Conservation (phyloP, 2,113 vertebrate species). For the Anarhynchus alexandrinus region DNA sequence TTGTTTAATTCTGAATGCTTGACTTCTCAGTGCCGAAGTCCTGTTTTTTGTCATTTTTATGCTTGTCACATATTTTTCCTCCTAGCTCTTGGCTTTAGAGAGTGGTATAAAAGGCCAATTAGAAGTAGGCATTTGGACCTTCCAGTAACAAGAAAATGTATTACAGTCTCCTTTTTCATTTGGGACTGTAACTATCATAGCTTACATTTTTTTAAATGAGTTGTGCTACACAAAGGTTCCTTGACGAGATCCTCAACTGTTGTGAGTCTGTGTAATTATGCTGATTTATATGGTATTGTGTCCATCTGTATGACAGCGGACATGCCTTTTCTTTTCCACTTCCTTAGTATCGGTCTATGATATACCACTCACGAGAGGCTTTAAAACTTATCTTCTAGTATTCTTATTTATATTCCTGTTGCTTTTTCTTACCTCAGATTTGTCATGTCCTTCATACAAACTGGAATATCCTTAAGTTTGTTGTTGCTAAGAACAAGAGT, state of each 20-base stretch:
- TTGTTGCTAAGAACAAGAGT: slow-evolving; percentile 93
- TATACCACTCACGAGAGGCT: background rate
- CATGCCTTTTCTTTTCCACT: background rate
- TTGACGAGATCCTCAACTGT: background rate
- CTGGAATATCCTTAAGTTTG: slow-evolving; percentile 84
- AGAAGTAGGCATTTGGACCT: background rate
- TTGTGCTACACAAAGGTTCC: background rate
- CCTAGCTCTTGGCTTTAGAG: background rate
- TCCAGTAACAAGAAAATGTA: background rate
- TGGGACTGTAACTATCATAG: background rate
- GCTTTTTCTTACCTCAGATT: slow-evolving; percentile 80
- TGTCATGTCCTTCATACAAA: slow-evolving; percentile 85
- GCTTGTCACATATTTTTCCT: background rate
- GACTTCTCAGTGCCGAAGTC: background rate
- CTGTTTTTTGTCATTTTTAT: background rate
- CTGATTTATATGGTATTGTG: background rate
- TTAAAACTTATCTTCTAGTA: background rate
- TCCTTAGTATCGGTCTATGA: background rate
- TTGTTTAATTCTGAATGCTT: background rate
- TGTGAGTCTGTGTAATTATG: background rate
- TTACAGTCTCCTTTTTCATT: background rate
- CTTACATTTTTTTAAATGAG: background rate
- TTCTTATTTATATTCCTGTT: background rate
- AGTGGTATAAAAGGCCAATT: background rate
- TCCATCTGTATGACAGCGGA: background rate